phyloP scores from a whole-genome alignment of 2,888 invertebrate genomes.

The Mylabris sibirica region DNA sequence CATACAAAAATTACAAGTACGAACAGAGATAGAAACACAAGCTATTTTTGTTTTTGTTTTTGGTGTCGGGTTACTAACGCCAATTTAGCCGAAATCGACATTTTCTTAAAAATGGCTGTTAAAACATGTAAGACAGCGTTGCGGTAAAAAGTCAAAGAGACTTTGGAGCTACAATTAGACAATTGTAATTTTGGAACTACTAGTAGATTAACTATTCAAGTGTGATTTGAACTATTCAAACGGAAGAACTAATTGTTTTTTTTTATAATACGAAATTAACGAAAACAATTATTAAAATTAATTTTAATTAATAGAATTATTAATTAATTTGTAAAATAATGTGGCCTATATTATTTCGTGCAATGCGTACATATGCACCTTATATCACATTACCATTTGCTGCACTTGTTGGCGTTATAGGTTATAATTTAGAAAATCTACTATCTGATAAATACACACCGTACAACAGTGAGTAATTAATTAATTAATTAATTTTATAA shows the following conservation, averaged over 20 bases:
- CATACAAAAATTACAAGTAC: too few species aligned
- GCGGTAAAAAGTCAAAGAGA: too few species aligned
- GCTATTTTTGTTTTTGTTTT: too few species aligned
- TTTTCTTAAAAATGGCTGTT: too few species aligned
- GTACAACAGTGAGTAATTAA: slow-evolving; percentile 68
- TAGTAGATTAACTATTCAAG: background rate
- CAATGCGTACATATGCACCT: slow-evolving; percentile 77
- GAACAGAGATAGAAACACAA: too few species aligned
- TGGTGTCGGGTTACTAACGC: too few species aligned
- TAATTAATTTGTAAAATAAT: slow-evolving; percentile 62
- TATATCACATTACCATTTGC: slow-evolving; percentile 85
- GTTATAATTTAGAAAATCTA: slow-evolving; percentile 83
- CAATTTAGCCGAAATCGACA: too few species aligned
- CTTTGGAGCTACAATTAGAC: too few species aligned
- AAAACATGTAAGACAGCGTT: too few species aligned
- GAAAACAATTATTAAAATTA: background rate
- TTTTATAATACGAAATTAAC: background rate
- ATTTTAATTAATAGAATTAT: background rate
- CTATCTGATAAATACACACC: slow-evolving; percentile 80
- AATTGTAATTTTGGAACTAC: background rate
- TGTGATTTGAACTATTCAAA: background rate
- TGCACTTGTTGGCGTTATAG: slow-evolving; percentile 81
- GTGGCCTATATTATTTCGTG: slow-evolving; percentile 75
- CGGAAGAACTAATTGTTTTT: too few species aligned
- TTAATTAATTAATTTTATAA: slow-evolving; percentile 11